Conservation (phyloP, 2,888 invertebrate genomes). For the Xanthia togata region DNA sequence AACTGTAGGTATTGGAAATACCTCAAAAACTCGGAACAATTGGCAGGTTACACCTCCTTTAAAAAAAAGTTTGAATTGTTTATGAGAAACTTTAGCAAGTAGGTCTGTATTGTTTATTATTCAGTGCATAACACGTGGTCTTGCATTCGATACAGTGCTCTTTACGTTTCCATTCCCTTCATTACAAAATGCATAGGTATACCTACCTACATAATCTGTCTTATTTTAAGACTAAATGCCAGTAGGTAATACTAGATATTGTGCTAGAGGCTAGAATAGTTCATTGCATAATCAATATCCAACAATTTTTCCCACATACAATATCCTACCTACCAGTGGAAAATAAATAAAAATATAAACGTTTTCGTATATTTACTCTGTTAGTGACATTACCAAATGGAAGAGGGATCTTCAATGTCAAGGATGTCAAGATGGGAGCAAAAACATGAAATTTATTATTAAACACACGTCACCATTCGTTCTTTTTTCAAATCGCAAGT, state of each 20-base stretch:
- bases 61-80: slow-evolving; percentile 9
- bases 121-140: slow-evolving; percentile 26
- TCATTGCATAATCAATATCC: background rate
- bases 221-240: slow-evolving; percentile 28
- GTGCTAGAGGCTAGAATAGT: slow-evolving; percentile 5
- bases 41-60: slow-evolving; percentile 4
- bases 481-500: slow-evolving; percentile 44
- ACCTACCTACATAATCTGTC: background rate
- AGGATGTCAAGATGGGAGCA: slow-evolving; percentile 15
- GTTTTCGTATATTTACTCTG: background rate
- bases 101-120: slow-evolving; percentile 33
- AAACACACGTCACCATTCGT: slow-evolving; percentile 26
- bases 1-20: background rate
- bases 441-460: slow-evolving; percentile 27
- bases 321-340: background rate
- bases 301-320: background rate
- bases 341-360: background rate
- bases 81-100: slow-evolving; percentile 13
- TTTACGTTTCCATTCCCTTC: slow-evolving; percentile 49
- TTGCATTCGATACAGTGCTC: slow-evolving; percentile 43
- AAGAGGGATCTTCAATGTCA: slow-evolving; percentile 25
- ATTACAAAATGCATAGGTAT: slow-evolving; percentile 29
- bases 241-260: slow-evolving; percentile 4
- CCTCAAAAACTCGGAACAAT: background rate
- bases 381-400: background rate